Conservation (phyloP, 1,140 invertebrate species). For the Parapsyche elsis region DNA sequence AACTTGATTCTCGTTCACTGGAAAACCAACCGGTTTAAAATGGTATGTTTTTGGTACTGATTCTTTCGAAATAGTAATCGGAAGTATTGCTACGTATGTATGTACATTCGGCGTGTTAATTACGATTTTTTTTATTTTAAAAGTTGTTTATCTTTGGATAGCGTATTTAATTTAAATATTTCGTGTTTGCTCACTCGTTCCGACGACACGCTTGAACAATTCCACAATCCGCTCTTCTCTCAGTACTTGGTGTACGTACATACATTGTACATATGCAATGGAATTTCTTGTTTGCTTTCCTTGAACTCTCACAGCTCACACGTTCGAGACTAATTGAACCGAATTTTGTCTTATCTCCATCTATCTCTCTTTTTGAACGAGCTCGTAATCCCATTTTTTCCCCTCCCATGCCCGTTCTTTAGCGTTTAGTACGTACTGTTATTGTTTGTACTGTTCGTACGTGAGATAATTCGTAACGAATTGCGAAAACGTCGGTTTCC, state of each 20-base stretch:
- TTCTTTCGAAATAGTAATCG: no score
- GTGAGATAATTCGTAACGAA: background rate
- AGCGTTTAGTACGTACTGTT: no score
- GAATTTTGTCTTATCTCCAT: background rate
- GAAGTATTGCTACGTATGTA: no score
- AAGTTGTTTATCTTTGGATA: background rate
- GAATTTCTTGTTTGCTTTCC: constrained; percentile 28
- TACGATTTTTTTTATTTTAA: background rate
- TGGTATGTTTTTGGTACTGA: no score
- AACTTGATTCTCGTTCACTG: no score
- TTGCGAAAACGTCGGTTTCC: background rate
- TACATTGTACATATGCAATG: background rate
- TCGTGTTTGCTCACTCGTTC: background rate
- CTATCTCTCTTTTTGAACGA: background rate
- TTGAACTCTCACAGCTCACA: background rate
- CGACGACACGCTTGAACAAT: background rate
- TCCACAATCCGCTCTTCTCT: background rate
- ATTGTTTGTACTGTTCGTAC: background rate
- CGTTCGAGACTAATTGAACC: background rate
- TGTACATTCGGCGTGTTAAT: no score
- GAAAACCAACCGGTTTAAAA: no score
- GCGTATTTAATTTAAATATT: background rate
- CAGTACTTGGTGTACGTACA: no score
- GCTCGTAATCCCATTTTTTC: background rate
- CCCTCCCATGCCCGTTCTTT: no score